Percentiles rank a stretch among this genome's conserved stretches.
These are phyloP conservation scores for Chelonus formosanus DNA, from an alignment of 2,888 invertebrate genomes.

Conservation along the genomic window DNA sequence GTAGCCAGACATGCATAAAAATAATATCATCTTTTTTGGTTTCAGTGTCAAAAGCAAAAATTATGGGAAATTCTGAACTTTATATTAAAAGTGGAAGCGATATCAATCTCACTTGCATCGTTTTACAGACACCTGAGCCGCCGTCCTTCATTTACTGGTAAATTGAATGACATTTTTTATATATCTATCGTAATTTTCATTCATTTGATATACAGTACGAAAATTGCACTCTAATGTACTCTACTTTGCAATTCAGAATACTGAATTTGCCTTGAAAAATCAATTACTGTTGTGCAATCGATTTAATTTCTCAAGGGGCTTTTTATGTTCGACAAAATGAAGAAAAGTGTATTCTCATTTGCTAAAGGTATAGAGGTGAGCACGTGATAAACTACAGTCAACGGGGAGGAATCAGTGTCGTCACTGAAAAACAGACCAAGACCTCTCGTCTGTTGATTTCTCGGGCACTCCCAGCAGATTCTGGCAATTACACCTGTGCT, in stretches of 20 bases:
- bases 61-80: constrained; percentile 84
- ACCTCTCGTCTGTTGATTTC: constrained; percentile 69
- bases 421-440: constrained; percentile 68
- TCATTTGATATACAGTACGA: too few relatives aligned
- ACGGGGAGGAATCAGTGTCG: constrained; percentile 68
- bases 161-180: constrained; percentile 35
- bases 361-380: constrained; percentile 69
- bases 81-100: constrained; percentile 90
- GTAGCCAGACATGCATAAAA: not conserved
- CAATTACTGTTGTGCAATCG: constrained; percentile 3
- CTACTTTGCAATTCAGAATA: too few relatives aligned
- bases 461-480: constrained; percentile 71
- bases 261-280: too few relatives aligned
- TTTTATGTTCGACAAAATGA: constrained; percentile 5
- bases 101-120: constrained; percentile 90
- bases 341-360: constrained; percentile 21
- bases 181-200: constrained; percentile 30
- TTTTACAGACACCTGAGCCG: constrained; percentile 83
- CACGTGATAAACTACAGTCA: constrained; percentile 70
- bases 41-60: constrained; percentile 89
- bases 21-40: constrained; percentile 40
- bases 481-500: constrained; percentile 74
- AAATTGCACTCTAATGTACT: too few relatives aligned
- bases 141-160: constrained; percentile 74
- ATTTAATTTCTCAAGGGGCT: not conserved